Evolutionary conservation across 1,140 invertebrate species (phyloP).

Genomic region (Drosophila quadrilineata): DNA sequence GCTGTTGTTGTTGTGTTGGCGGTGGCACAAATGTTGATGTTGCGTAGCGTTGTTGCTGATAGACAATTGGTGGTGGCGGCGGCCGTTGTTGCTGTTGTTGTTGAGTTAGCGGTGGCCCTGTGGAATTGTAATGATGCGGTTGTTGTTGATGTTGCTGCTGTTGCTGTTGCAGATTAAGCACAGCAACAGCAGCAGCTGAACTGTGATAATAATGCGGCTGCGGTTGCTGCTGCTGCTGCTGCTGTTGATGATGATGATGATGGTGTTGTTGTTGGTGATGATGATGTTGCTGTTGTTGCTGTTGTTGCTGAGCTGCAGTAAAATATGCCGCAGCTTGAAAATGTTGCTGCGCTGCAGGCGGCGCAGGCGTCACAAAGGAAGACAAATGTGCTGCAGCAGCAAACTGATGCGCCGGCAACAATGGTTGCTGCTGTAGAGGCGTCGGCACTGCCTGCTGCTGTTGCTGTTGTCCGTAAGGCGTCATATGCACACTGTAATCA

Average conservation of each 20-base stretch:
- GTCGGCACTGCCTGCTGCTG: conserved; percentile 36
- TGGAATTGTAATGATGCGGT: conserved; percentile 68
- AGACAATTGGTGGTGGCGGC: conserved; percentile 48
- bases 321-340: conserved; percentile 56
- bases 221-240: conserved; percentile 37
- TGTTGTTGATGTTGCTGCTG: conserved; percentile 52
- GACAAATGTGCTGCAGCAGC: conserved; percentile 58
- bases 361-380: conserved; percentile 59
- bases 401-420: conserved; percentile 61
- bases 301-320: conserved; percentile 52
- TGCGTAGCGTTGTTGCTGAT: conserved; percentile 62
- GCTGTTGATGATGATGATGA: conserved; percentile 50
- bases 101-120: too few species aligned
- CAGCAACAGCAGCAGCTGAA: conserved; percentile 57
- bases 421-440: conserved; percentile 32
- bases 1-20: conserved; percentile 32
- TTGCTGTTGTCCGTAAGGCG: conserved; percentile 52
- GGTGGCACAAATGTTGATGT: conserved; percentile 66
- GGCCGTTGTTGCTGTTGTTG: conserved; percentile 51
- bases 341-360: conserved; percentile 52
- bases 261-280: conserved; percentile 57
- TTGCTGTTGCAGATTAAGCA: conserved; percentile 39
- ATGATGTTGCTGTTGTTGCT: conserved; percentile 55
- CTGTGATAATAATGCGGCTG: conserved; percentile 69
- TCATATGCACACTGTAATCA: conserved; percentile 55